phyloP scores from a whole-genome alignment of 1,140 invertebrate species.

The Tetraneura akinire region DNA sequence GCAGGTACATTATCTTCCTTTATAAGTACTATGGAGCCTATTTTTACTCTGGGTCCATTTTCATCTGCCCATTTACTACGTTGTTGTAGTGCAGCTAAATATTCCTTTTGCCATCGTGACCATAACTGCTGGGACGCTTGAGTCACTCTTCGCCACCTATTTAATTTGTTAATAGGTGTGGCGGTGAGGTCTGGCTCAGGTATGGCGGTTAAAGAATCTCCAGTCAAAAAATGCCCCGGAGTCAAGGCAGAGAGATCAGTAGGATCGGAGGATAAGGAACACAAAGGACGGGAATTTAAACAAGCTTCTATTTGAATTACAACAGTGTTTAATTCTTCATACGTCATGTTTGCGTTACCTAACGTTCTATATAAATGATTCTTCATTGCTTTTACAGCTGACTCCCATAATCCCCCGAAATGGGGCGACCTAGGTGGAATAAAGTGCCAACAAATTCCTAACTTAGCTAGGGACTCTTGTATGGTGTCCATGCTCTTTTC shows the following conservation, averaged over 20 bases:
- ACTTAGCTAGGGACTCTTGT: not conserved
- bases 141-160: too few relatives aligned
- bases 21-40: too few relatives aligned
- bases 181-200: too few relatives aligned
- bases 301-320: conserved; percentile 56
- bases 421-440: conserved; percentile 57
- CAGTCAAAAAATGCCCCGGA: too few relatives aligned
- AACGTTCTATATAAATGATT: conserved; percentile 37
- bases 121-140: too few relatives aligned
- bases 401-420: conserved; percentile 59
- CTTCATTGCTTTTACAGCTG: conserved; percentile 54
- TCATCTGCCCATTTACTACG: too few relatives aligned
- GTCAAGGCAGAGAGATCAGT: not conserved
- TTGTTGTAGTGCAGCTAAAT: too few relatives aligned
- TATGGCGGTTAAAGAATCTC: too few relatives aligned
- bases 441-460: conserved; percentile 51
- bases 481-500: not conserved
- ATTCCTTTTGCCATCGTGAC: too few relatives aligned
- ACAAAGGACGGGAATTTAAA: conserved; percentile 57
- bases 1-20: too few relatives aligned
- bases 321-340: conserved; percentile 56
- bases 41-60: too few relatives aligned
- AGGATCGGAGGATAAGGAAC: not conserved
- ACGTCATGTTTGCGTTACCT: conserved; percentile 55
- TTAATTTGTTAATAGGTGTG: too few relatives aligned